Evolutionary conservation across 1,140 invertebrate genomes (phyloP).

Genomic region (Calycopis cecrops): DNA sequence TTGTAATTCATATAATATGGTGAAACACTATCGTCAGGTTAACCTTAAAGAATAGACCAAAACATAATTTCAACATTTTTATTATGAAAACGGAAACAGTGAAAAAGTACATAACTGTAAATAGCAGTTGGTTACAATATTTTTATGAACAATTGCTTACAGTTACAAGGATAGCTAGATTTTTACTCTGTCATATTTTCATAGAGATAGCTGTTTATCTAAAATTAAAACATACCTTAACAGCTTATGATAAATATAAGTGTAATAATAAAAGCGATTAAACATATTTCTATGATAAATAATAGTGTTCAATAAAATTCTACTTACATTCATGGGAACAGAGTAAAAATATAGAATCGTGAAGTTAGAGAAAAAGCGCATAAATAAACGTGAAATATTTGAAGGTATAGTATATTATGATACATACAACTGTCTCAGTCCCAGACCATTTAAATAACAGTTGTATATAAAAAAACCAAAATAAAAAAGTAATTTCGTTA

Average conservation of each 20-base stretch:
- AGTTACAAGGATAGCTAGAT: constrained; percentile 45
- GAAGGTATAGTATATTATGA: constrained; percentile 51
- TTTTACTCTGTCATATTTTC: constrained; percentile 43
- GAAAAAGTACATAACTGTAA: constrained; percentile 74
- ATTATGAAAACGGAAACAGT: constrained; percentile 75
- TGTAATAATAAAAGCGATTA: constrained; percentile 12
- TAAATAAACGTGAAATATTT: constrained; percentile 58
- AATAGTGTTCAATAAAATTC: constrained; percentile 16
- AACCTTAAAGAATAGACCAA: not conserved
- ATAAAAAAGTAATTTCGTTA: constrained; percentile 1
- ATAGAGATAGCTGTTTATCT: constrained; percentile 3
- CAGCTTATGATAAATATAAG: constrained; percentile 7
- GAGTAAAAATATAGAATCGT: constrained; percentile 50
- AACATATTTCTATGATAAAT: constrained; percentile 6
- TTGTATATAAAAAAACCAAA: constrained; percentile 26
- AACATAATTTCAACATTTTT: constrained; percentile 70
- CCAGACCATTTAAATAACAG: constrained; percentile 20
- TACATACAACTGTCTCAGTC: constrained; percentile 47
- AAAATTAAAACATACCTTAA: constrained; percentile 23
- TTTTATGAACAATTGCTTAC: constrained; percentile 64
- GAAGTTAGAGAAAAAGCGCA: constrained; percentile 61
- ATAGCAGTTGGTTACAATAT: constrained; percentile 69
- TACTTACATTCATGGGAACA: constrained; percentile 28
- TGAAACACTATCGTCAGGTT: too few species aligned
- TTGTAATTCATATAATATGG: too few species aligned